Base-by-base conservation (phyloP, 2,113 vertebrate genomes). In the Deroptyus accipitrinus region DNA sequence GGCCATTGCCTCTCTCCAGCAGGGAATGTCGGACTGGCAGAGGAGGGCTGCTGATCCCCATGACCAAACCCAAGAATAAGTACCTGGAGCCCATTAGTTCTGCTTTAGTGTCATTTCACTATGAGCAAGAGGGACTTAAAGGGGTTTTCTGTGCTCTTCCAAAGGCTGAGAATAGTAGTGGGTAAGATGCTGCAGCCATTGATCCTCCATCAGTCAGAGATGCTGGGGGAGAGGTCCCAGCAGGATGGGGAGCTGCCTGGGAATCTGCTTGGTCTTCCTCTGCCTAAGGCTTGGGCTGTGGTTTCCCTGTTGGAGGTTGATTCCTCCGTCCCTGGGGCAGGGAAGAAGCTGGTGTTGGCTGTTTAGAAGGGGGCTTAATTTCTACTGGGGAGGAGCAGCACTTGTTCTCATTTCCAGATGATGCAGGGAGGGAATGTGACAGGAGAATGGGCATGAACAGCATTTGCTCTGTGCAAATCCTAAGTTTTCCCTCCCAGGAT, bases 71-170 rank as follows among this genome's bases (percentile, higher is more conserved):
- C 4, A 6, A 70, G 78, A 78, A 89, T 94, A 89, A 86, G 68
- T 86, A 95, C 94, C 93, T 79, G 75, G 77, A 96, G 81, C 90
- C 78, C 88, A 42, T 97, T 92, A 76, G 88, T 95, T 96, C 97
- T 8, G 63, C 92, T 89, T 93, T 95, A 83, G 75, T 54, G 75
- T 94, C 64, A 74, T 96, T 95, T 90, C 92, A 91, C 31, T 55
- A 81, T 4, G 63, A 94, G 79, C 3, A 9, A 93, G 91, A 92
- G 67, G 70, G 94, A 79, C 90, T 95, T 96, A 81, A 91, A 81
- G 81, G 81, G 94, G 92, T 95, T 97, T 97, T 92, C 90, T 62
- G 54, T 83, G 91, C 90, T 92, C n/a, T 94, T 33, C 73, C 59
- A 33, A 63, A 83, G 83, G 90, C 86, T 66, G 69, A 68, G 83